Evolutionary conservation across 2,113 vertebrate genomes (phyloP).

Genomic region (Chascanopsetta lugubris): DNA sequence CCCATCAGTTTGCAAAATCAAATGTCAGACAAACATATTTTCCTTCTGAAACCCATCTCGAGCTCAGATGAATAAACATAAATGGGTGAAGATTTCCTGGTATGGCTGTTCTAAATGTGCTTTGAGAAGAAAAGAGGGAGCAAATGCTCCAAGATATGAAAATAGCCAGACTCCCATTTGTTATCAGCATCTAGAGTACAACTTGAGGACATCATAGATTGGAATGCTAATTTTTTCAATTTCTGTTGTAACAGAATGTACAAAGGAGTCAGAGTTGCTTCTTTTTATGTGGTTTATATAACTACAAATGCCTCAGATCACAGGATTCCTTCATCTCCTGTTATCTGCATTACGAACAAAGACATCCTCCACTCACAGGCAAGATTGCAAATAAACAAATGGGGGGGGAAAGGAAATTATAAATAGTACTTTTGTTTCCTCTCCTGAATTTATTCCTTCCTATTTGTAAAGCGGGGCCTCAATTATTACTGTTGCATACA

Average conservation of each 20-base stretch:
- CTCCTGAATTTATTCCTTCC: neutral
- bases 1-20: neutral
- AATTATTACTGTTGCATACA: too few relatives aligned
- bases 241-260: neutral
- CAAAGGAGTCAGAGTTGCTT: neutral
- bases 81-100: neutral
- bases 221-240: neutral
- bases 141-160: neutral
- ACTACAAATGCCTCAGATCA: constrained; percentile 2
- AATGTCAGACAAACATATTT: neutral
- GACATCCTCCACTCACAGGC: neutral
- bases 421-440: constrained; percentile 5
- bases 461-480: neutral
- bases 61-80: neutral
- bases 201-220: neutral
- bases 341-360: neutral
- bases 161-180: neutral
- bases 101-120: neutral
- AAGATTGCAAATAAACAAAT: neutral
- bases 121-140: neutral
- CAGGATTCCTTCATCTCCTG: neutral
- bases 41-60: neutral
- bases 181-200: neutral
- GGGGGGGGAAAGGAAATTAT: neutral
- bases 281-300: neutral